Evolutionary conservation across 2,797 vertebrate genomes (phyloP), one percentile per base, ranked within the genome.

Genomic region (Podarcis siculus): DNA sequence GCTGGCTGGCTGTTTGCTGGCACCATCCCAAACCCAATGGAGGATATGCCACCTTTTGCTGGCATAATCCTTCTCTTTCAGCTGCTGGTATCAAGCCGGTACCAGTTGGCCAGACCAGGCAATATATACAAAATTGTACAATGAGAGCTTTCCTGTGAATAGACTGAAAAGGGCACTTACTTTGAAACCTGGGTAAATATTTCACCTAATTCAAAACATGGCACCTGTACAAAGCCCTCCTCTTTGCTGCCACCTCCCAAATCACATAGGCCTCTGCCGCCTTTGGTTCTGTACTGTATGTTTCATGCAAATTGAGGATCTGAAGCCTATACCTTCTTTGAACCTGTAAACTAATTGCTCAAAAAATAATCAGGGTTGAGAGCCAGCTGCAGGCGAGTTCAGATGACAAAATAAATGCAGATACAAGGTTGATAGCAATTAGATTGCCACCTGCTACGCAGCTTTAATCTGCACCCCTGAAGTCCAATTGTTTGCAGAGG

Each of bases 391-490:
- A 94, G 88, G 75, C 12, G 85, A 83, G 90, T 88, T 94, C 89
- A 83, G 89, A 82, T 79, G 92, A 91, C 94, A 94, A 95, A 81
- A 94, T 71, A 87, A 87, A 87, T 93, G 95, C 86, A 94, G 88
- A 93, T 92, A 89, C 73, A 89, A 90, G 89, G 88, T 0, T 94
- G 91, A 95, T 94, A 90, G 90, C 92, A 94, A 95, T 96, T 95
- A 95, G 83, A 94, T 93, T 92, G 93, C 93, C 95, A 95, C 95
- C 95, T 95, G 94, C 94, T 92, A 92, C 90, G 67, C 37, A 3
- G 30, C 95, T 94, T 94, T 94, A 92, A 96, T 95, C 94, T 30
- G 4, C 67, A 92, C 91, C 89, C 39, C 37, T 0, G 86, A 91
- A 92, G 94, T 94, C 92, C 92, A 94, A 91, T 95, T 95, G 92